Evolutionary conservation across 1,140 invertebrate genomes (phyloP).

Genomic region (Lasaia peninsularis): DNA sequence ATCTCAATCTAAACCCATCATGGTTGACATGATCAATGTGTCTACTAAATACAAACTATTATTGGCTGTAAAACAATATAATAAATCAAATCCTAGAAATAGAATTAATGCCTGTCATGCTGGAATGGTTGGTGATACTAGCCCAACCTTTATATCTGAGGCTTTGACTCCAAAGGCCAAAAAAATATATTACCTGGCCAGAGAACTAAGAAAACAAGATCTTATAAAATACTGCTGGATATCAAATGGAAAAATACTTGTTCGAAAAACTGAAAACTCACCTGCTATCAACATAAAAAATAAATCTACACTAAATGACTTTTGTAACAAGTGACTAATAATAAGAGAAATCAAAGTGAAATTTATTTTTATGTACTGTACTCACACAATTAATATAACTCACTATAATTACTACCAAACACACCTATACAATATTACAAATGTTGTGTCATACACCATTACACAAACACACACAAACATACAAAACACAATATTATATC

Average conservation of each 20-base stretch:
- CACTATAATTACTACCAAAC: too few species aligned
- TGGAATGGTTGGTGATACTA: not conserved
- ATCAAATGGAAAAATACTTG: not conserved
- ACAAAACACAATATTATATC: too few species aligned
- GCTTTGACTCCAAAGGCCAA: conserved; percentile 4
- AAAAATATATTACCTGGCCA: conserved; percentile 8
- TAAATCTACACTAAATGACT: not conserved
- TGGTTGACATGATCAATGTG: conserved; percentile 6
- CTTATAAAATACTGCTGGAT: conserved; percentile 6
- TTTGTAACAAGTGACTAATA: not conserved
- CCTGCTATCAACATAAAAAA: not conserved
- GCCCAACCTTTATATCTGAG: conserved; percentile 7
- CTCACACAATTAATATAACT: too few species aligned
- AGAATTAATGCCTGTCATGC: too few species aligned
- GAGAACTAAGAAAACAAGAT: not conserved
- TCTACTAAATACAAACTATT: not conserved
- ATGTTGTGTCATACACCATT: too few species aligned
- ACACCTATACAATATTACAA: too few species aligned
- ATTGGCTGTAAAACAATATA: conserved; percentile 13
- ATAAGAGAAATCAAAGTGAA: not conserved
- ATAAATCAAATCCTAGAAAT: not conserved
- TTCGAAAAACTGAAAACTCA: conserved; percentile 1
- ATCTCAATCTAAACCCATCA: not conserved
- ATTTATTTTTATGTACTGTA: too few species aligned
- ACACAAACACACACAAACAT: too few species aligned